Conservation (phyloP, 2,888 invertebrate genomes). For the Timema podura region DNA sequence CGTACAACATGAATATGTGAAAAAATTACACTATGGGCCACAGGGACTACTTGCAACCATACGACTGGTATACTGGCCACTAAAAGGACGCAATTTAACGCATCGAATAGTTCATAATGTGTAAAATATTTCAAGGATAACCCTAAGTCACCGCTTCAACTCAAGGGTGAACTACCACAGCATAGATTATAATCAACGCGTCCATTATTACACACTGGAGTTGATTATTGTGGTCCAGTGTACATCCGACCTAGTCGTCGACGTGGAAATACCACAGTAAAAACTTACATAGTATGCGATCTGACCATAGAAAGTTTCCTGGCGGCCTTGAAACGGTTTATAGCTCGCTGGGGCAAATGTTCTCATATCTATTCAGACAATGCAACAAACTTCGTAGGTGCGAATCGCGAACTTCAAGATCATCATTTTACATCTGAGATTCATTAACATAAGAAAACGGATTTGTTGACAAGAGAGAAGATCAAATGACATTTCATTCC, state of each 20-base stretch:
- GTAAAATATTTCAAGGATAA: background rate
- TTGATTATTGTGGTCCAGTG: slow-evolving; percentile 12
- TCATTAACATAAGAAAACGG: background rate
- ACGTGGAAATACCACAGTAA: slow-evolving; percentile 30
- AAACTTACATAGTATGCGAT: slow-evolving; percentile 36
- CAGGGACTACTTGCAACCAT: background rate
- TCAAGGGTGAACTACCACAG: slow-evolving; percentile 30
- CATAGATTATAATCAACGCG: slow-evolving; percentile 22
- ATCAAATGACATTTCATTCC: slow-evolving; percentile 41
- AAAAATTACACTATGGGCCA: background rate
- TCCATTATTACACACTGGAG: slow-evolving; percentile 22
- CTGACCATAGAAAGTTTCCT: slow-evolving; percentile 39
- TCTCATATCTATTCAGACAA: slow-evolving; percentile 38
- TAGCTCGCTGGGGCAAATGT: slow-evolving; percentile 37
- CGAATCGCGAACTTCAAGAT: slow-evolving; percentile 25
- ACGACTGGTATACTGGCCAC: background rate
- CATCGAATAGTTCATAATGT: background rate
- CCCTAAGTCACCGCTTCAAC: slow-evolving; percentile 7
- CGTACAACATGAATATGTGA: background rate
- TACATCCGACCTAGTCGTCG: slow-evolving; percentile 27
- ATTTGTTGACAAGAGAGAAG: slow-evolving; percentile 19
- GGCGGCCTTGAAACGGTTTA: slow-evolving; percentile 37
- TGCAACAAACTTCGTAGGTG: slow-evolving; percentile 40
- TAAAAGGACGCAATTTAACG: background rate
- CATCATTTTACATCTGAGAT: background rate